Conservation (phyloP, 2,113 vertebrate species). For the Alaudala cheleensis region DNA sequence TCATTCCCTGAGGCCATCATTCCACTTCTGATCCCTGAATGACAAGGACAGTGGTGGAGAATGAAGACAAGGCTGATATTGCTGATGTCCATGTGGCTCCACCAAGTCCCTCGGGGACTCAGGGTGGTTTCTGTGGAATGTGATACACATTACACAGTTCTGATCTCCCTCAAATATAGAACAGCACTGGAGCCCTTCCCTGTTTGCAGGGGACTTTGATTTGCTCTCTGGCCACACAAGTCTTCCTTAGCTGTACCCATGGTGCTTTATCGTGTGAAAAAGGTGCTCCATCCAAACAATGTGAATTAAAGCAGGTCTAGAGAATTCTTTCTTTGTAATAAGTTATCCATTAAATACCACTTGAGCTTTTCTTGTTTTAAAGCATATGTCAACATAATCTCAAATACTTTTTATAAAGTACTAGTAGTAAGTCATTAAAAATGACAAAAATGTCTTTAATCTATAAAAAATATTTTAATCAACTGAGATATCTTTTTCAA, state of each 20-base stretch:
- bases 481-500: conserved; percentile 56
- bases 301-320: conserved; percentile 7
- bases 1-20: not conserved
- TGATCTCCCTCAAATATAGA: not conserved
- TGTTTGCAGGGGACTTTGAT: not conserved
- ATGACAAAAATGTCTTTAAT: conserved; percentile 84
- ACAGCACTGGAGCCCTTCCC: not conserved
- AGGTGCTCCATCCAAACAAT: not conserved
- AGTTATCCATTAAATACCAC: conserved; percentile 74
- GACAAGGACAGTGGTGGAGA: rapidly evolving
- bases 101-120: not conserved
- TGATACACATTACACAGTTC: not conserved
- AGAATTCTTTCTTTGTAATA: conserved; percentile 72
- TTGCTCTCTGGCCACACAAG: not conserved
- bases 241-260: not conserved
- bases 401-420: conserved; percentile 74
- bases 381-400: conserved; percentile 71
- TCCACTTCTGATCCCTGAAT: not conserved
- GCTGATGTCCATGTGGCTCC: not conserved
- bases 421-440: conserved; percentile 81
- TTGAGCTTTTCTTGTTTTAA: conserved; percentile 63
- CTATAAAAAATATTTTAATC: conserved; percentile 71
- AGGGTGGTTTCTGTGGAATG: not conserved
- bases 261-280: not conserved
- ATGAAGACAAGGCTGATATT: not conserved